Base-by-base conservation (phyloP, 1,140 invertebrate species). In the Dufourea novaeangliae region DNA sequence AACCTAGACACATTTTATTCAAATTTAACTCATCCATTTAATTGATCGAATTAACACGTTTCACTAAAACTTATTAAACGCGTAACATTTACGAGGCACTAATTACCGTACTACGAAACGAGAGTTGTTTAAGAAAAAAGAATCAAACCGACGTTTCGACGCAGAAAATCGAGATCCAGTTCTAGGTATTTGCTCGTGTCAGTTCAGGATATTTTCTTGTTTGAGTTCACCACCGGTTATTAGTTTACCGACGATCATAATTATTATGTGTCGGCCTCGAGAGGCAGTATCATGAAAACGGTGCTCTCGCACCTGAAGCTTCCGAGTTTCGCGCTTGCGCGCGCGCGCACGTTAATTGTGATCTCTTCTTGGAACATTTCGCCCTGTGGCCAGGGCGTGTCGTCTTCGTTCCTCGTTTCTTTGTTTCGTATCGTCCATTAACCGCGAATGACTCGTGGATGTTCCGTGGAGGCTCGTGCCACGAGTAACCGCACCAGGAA, bases 401-500 rank as follows among this genome's bases (percentile, higher is more conserved):
- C 80, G 66, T 68, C 41, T 61, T 70, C 71, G 67, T 64, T 79
- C 62, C 57, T 70, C 68, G 66, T 86, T 79, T 83, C 73, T 86
- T 83, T 78, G 46, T 83, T 70, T 73, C 67, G 52, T 74, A 70
- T 81, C 80, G 74, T 86, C 74, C 78, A 78, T 85, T 85, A 82
- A 85, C 83, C 76, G 77, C 74, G 75, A 37, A 39, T 52, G 14
- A 22, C 70, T 8, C 52, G n/a, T n/a, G n/a, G n/a, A n/a, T n/a
- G n/a, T n/a, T n/a, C 66, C 67, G 44, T 46, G 59, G 27, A 63
- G 87, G 84, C 87, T 89, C 87, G 88, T 89, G 87, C 87, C 87
- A 82, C 54, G 3, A 79, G 70, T 73, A 76, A 87, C 87, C 87
- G 79, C 86, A 89, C 81, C 86, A 85, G 88, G 88, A 89, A 89